Base-by-base conservation (phyloP, 2,888 invertebrate species). In the Agapostemon virescens region DNA sequence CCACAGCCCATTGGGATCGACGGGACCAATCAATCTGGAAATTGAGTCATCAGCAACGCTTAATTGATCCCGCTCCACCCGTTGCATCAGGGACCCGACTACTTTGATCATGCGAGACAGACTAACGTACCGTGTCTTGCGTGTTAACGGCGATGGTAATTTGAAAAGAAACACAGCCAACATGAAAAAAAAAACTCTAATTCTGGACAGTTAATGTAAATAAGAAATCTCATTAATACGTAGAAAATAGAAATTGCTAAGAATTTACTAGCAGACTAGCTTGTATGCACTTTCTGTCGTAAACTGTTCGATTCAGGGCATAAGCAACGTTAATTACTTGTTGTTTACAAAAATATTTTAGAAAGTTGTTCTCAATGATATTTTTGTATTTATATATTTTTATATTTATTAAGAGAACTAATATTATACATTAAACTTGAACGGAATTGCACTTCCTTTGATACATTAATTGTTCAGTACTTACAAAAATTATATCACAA, bases 31-130 rank as follows among this genome's bases (percentile, higher is more conserved):
- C 77, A 63, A 40, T 63, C 40, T 58, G 61, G 77, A 77, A 82
- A 82, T 82, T 70, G 64, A 82, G 81, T 74, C 77, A 77, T 82
- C 74, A 77, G 67, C 67, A 58, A 81, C 77, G 69, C 73, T 82
- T 82, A 82, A 80, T 82, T 73, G 63, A 79, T 64, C 61, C 71
- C 38, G 71, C 66, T 72, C 58, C 79, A 73, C 69, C 49, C 26
- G 38, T 45, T 40, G 61, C 45, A 33, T 73, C 36, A 36, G 52
- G 36, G 49, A 26, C 49, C 49, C 42, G 15, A 20, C 33, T 55
- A 70, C 69, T 73, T 63, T 64, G 72, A 58, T 69, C 77, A 69
- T 73, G 77, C 77, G 77, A 69, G 68, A 36, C 72, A 45, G 23
- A 61, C 66, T 40, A 64, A 71, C 49, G 52, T n/a, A 64, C 38